Conservation (phyloP, 2,888 invertebrate genomes). For the Tanypteryx hageni region DNA sequence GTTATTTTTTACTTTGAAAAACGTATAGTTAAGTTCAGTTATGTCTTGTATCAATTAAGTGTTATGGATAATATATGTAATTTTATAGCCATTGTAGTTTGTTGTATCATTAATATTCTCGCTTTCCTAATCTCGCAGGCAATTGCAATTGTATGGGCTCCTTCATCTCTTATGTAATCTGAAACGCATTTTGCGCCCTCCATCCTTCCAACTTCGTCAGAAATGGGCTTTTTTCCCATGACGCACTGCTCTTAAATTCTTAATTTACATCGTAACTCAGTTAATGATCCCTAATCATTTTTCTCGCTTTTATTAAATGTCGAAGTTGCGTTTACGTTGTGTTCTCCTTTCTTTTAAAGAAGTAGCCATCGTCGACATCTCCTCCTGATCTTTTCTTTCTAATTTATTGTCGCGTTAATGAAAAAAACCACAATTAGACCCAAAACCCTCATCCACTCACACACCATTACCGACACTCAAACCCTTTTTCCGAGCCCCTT, state of each 20-base stretch:
- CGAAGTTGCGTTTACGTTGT: background rate
- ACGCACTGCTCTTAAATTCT: background rate
- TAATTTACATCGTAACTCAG: conserved; percentile 7
- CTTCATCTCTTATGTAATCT: too few relatives aligned
- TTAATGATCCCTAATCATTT: background rate
- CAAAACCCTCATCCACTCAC: conserved; percentile 11
- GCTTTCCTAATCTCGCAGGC: too few relatives aligned
- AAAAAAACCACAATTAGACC: conserved; percentile 52
- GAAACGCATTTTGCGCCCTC: too few relatives aligned
- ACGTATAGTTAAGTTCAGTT: too few relatives aligned
- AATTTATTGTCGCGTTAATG: conserved; percentile 13
- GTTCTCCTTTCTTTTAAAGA: background rate
- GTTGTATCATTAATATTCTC: too few relatives aligned
- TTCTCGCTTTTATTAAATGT: conserved; percentile 24
- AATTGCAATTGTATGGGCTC: too few relatives aligned
- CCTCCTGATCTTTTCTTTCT: background rate
- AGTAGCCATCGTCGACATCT: background rate
- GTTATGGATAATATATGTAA: too few relatives aligned
- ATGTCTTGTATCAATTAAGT: too few relatives aligned
- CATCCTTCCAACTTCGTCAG: background rate
- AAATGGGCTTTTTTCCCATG: background rate
- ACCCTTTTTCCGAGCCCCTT: background rate
- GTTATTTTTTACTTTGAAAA: too few relatives aligned
- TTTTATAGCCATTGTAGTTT: too few relatives aligned
- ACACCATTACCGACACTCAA: background rate